Conservation (phyloP, 2,113 vertebrate species). For the Tricholaema leucomelas region DNA sequence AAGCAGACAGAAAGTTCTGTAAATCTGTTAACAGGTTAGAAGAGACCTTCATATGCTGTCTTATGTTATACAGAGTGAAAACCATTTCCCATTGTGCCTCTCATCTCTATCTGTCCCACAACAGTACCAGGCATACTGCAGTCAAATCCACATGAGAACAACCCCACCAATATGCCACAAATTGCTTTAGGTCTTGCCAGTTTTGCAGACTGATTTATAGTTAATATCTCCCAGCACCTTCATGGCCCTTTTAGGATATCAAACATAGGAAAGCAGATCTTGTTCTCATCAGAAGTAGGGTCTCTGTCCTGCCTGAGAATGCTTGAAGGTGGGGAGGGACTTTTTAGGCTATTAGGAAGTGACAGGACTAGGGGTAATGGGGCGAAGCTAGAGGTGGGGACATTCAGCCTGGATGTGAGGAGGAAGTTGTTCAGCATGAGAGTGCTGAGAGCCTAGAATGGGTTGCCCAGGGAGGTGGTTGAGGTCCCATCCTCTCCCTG, state of each 20-base stretch:
- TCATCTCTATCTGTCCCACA: neutral
- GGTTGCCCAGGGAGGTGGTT: too few species aligned
- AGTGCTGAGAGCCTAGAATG: too few species aligned
- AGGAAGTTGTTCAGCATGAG: too few species aligned
- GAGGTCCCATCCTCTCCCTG: too few species aligned
- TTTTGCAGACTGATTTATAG: neutral
- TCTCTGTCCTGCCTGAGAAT: neutral
- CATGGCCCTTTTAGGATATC: neutral
- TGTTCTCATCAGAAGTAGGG: neutral
- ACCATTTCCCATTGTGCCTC: neutral
- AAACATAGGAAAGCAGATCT: neutral
- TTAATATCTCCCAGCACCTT: neutral
- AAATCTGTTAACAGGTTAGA: neutral
- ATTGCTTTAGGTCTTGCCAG: neutral
- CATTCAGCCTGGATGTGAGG: too few species aligned
- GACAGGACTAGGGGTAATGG: too few species aligned
- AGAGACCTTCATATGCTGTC: neutral
- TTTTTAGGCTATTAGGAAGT: too few species aligned
- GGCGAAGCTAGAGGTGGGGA: too few species aligned
- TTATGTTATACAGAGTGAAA: neutral
- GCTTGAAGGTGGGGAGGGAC: neutral
- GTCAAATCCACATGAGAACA: neutral
- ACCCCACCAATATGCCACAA: neutral
- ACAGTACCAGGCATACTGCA: neutral
- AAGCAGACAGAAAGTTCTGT: neutral